Base-by-base conservation (phyloP, 2,113 vertebrate species). In the Melospiza melodia region DNA sequence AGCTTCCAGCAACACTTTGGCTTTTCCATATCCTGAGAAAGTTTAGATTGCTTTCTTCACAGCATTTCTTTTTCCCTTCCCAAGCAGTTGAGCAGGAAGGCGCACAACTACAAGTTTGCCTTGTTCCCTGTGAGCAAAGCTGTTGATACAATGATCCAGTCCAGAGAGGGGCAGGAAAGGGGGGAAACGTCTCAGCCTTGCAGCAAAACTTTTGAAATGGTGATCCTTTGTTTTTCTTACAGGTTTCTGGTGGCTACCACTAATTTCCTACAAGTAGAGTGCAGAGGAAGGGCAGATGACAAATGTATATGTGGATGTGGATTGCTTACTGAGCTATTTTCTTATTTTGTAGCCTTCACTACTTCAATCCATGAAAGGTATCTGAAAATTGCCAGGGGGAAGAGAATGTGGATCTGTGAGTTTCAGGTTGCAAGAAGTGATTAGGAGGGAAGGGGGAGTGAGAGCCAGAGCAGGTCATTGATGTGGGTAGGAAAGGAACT, bases 1-100 rank as follows among this genome's bases (percentile, higher is more conserved):
- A 65, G 14, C 14, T 66, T 23, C 10, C 52, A 61, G 48, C 27
- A 78, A 20, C 2, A 3, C 6, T 33, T 73, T 2, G 1, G 3
- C 23, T 77, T 86, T 92, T 61, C 61, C 68, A 88, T 46, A 89
- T 78, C 71, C 78, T 91, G 91, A 83, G 87, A 88, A 88, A 93
- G 55, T 63, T 93, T 44, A 33, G 30, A 25, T 25, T 39, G 1
- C 27, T 90, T 86, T 90, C 30, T 71, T 88, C 76, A 28, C 68
- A 81, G 19, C 2, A 0, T 44, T 23, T 49, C 12, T 39, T 84
- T 83, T 82, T 48, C 15, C 66, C 21, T 80, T 86, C 9, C 33
- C 39, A 67, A 94, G 48, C 41, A 48, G 48, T 41, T 24, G 7
- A 0, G 2, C 49, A 86, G 75, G 59, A 93, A 94, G 59, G 37